Percentiles rank a stretch among this genome's conserved stretches.
Evolutionary conservation across 2,797 vertebrate species (phyloP).

Genomic region (Poeciliopsis presidionis): DNA sequence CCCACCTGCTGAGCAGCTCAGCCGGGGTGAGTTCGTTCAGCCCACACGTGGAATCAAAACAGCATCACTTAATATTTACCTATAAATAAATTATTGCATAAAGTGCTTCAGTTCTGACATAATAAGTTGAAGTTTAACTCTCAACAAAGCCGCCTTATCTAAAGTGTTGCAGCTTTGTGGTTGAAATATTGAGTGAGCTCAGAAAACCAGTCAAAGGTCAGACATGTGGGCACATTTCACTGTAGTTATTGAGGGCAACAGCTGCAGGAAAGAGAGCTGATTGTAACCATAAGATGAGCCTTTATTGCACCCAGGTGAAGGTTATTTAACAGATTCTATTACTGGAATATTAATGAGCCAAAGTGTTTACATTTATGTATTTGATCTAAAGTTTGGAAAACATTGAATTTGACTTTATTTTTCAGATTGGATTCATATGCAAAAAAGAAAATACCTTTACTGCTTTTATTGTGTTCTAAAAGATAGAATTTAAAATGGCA

Average conservation of each 20-base stretch:
- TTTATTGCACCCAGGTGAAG: background rate
- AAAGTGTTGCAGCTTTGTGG: background rate
- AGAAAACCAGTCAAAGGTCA: background rate
- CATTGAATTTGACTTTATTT: background rate
- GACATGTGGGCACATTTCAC: background rate
- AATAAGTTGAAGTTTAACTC: background rate
- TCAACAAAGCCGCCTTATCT: slow-evolving; percentile 3
- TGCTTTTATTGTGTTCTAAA: background rate
- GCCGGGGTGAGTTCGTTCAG: slow-evolving; percentile 82
- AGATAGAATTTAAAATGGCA: background rate
- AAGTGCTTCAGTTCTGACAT: background rate
- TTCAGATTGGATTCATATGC: background rate
- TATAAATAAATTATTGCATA: background rate
- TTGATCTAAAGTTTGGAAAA: background rate
- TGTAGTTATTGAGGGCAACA: background rate
- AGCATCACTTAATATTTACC: background rate
- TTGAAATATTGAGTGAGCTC: too few species aligned
- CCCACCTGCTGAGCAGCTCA: slow-evolving; percentile 88
- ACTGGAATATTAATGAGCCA: background rate
- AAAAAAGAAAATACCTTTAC: background rate
- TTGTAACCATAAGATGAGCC: background rate
- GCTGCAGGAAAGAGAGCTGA: background rate
- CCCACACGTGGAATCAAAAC: background rate
- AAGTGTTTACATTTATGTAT: background rate
- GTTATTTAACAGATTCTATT: background rate